Conservation (phyloP, 2,113 vertebrate species). For the Acanthisitta chloris region DNA sequence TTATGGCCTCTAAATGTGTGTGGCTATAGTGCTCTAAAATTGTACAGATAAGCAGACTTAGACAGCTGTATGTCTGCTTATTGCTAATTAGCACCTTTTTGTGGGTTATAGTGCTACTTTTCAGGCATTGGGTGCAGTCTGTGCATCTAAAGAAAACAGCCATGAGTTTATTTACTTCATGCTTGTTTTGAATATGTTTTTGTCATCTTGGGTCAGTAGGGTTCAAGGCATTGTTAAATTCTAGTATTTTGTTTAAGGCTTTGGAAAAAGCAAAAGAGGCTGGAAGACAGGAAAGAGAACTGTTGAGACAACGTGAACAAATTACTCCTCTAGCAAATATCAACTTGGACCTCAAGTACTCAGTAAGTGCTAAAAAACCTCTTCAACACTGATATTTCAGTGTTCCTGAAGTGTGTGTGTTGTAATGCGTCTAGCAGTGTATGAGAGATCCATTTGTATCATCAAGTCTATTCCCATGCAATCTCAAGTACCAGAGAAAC, state of each 20-base stretch:
- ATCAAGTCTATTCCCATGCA: accelerated
- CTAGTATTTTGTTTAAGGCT: slow-evolving; percentile 73
- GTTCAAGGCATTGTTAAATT: background rate
- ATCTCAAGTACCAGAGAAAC: background rate
- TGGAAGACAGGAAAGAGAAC: slow-evolving; percentile 87
- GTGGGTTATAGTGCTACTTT: background rate
- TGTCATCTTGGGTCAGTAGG: background rate
- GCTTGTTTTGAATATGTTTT: background rate
- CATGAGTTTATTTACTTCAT: background rate
- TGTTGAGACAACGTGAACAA: slow-evolving; percentile 91
- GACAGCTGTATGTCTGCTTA: background rate
- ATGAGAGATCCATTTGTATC: background rate
- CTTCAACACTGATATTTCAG: background rate
- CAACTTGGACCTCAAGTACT: slow-evolving; percentile 92
- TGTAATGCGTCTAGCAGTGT: background rate
- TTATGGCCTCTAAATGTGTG: background rate
- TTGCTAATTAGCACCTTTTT: background rate
- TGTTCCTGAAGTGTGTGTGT: background rate
- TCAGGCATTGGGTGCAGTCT: background rate
- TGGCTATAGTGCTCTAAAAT: background rate
- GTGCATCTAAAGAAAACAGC: background rate
- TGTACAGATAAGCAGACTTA: background rate
- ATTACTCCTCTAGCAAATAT: slow-evolving; percentile 81
- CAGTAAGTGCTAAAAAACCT: slow-evolving; percentile 77
- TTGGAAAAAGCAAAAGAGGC: slow-evolving; percentile 97